A percentile compares a stretch with the other conserved stretches of the same genome.
Evolutionary conservation across 2,888 invertebrate genomes (phyloP).

Genomic region (Entomobrya proxima): DNA sequence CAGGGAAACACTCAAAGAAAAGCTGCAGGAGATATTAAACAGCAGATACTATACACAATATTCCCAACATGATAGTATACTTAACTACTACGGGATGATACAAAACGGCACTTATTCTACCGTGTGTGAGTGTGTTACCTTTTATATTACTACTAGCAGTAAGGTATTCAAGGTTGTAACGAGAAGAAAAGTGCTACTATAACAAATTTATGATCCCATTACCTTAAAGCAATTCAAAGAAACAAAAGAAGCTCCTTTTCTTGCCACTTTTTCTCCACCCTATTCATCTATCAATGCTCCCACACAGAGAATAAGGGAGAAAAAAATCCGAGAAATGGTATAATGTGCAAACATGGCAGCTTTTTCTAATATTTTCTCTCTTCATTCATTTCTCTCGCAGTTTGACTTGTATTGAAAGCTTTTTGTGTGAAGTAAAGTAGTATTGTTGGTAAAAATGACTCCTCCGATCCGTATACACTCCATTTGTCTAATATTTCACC

Average conservation of each 20-base stretch:
- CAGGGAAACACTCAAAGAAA: no score
- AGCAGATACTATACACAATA: no score
- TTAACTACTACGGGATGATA: no score
- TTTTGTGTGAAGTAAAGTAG: background rate
- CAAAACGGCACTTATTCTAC: no score
- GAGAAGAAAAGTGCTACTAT: constrained; percentile 3
- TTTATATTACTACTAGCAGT: background rate
- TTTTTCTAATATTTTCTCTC: background rate
- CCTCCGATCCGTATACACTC: background rate
- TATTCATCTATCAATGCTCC: constrained; percentile 1
- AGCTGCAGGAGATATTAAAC: no score
- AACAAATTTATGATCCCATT: constrained; percentile 30
- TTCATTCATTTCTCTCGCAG: background rate
- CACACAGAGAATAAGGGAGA: background rate
- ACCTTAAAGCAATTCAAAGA: constrained; percentile 7
- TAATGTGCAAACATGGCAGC: background rate
- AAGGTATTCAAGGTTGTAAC: background rate
- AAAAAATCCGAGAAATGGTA: background rate
- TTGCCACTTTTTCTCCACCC: background rate
- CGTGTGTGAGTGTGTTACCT: background rate
- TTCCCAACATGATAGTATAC: no score
- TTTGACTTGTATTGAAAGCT: background rate
- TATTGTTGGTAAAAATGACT: background rate
- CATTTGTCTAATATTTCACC: constrained; percentile 44
- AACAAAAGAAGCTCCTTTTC: constrained; percentile 9